phyloP scores from a whole-genome alignment of 2,888 invertebrate species.

The Hyppa rectilinea region DNA sequence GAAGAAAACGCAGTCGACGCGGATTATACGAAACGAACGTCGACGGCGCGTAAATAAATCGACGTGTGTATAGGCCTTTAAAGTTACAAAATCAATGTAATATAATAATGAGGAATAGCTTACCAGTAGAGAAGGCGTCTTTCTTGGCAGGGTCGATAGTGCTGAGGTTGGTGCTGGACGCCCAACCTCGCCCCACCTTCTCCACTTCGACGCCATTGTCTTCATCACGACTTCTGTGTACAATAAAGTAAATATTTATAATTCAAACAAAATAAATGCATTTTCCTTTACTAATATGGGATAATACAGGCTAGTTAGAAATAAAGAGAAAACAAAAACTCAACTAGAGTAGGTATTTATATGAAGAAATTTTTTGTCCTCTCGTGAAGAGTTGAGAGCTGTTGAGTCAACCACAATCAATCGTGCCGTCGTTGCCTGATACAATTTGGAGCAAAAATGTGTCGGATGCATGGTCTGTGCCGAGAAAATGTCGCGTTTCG shows the following conservation, averaged over 20 bases:
- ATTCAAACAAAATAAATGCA: background rate
- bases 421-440: background rate
- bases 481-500: no score
- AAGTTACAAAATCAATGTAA: no score
- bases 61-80: no score
- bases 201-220: slow-evolving; percentile 85
- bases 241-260: slow-evolving; percentile 20
- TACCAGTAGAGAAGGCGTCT: slow-evolving; percentile 87
- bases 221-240: slow-evolving; percentile 86
- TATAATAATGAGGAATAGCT: slow-evolving; percentile 22
- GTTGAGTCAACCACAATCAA: background rate
- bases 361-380: no score
- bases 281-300: no score
- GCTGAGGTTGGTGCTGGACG: slow-evolving; percentile 94
- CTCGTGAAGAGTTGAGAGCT: background rate
- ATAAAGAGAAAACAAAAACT: no score
- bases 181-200: slow-evolving; percentile 92
- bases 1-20: no score
- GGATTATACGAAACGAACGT: no score
- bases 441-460: background rate
- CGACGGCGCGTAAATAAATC: no score
- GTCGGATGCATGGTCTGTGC: background rate
- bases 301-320: no score
- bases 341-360: no score
- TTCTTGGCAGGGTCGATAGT: slow-evolving; percentile 84